A percentile compares a stretch with the other conserved stretches of the same genome.
Conservation (phyloP, 2,797 vertebrate species). For the Liasis olivaceus region DNA sequence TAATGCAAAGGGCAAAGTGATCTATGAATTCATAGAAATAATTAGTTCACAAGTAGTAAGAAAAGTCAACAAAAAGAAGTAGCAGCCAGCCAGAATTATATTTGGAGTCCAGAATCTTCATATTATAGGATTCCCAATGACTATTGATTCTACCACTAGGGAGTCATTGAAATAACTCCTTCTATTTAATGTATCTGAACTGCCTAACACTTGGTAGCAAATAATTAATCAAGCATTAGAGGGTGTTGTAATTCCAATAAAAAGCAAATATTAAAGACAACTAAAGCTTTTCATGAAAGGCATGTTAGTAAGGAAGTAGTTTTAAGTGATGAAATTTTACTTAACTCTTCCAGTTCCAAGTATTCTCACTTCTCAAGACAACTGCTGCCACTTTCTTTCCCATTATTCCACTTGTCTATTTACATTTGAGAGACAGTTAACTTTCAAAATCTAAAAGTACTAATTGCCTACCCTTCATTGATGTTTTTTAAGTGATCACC, state of each 20-base stretch:
- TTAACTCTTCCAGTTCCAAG: background rate
- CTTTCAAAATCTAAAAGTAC: background rate
- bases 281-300: background rate
- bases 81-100: background rate
- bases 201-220: background rate
- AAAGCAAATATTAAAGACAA: background rate
- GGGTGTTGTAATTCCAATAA: background rate
- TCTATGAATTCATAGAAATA: constrained; percentile 17
- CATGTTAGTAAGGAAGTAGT: background rate
- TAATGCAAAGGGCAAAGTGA: constrained; percentile 33
- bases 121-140: constrained; percentile 1
- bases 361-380: background rate
- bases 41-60: constrained; percentile 7
- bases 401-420: background rate
- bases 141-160: constrained; percentile 3
- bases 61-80: constrained; percentile 26
- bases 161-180: background rate
- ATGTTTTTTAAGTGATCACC: background rate
- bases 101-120: constrained; percentile 18
- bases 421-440: background rate
- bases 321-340: background rate
- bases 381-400: background rate
- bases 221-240: constrained; percentile 1
- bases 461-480: background rate
- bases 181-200: background rate